A percentile compares a stretch with the other conserved stretches of the same genome.
Evolutionary conservation across 1,140 invertebrate species (phyloP).

Genomic region (Pseudomyrmex flavicornis): DNA sequence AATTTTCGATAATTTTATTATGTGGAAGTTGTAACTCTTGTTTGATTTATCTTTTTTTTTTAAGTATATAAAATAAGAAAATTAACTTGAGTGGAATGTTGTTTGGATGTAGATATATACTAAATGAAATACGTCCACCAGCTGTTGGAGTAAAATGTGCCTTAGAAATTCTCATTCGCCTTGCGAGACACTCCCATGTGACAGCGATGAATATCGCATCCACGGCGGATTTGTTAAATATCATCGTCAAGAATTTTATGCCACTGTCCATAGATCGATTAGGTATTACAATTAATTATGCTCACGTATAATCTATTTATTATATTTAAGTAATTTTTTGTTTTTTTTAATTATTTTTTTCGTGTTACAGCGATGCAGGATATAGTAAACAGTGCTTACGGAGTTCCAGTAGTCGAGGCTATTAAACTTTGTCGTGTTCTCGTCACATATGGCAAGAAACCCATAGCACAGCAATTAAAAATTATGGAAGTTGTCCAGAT

Average conservation of each 20-base stretch:
- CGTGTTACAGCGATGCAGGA: conserved; percentile 42
- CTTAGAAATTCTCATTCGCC: conserved; percentile 89
- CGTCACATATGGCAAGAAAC: conserved; percentile 77
- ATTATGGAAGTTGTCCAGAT: conserved; percentile 77
- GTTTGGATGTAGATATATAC: conserved; percentile 87
- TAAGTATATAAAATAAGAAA: conserved; percentile 7
- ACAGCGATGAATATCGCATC: conserved; percentile 86
- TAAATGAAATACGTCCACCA: conserved; percentile 88
- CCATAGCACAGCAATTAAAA: conserved; percentile 74
- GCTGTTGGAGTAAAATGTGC: conserved; percentile 88
- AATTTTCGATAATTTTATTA: conserved; percentile 54
- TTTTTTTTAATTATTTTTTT: background rate
- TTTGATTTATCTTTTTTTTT: background rate
- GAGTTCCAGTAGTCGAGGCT: conserved; percentile 76
- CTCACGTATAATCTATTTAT: background rate
- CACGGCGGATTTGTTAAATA: conserved; percentile 86
- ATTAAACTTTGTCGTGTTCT: conserved; percentile 80
- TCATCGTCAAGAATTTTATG: conserved; percentile 87
- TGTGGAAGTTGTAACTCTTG: background rate
- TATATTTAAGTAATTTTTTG: background rate
- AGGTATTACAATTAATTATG: conserved; percentile 59
- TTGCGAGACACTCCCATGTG: conserved; percentile 89
- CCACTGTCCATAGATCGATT: conserved; percentile 81
- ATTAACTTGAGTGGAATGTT: conserved; percentile 45
- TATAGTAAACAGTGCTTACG: conserved; percentile 74